A percentile compares a stretch with the other conserved stretches of the same genome.
Conservation (phyloP, 2,888 invertebrate genomes). For the Oligia fasciuncula region DNA sequence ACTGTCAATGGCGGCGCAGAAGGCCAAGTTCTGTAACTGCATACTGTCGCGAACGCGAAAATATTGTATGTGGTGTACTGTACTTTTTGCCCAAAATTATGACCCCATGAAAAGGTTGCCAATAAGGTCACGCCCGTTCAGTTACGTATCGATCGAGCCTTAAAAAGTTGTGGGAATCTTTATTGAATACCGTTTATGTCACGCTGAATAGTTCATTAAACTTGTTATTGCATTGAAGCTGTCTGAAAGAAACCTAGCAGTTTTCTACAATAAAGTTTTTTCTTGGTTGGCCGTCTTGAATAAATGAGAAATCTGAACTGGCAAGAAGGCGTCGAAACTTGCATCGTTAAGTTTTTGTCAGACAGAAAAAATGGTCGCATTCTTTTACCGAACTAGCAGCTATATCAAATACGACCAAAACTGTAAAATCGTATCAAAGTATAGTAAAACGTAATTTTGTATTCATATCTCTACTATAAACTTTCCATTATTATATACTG, state of each 20-base stretch:
- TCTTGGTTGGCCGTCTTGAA: slow-evolving; percentile 25
- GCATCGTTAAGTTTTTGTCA: slow-evolving; percentile 19
- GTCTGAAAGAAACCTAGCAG: slow-evolving; percentile 37
- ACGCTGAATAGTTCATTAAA: slow-evolving; percentile 49
- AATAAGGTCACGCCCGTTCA: slow-evolving; percentile 57
- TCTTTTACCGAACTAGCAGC: slow-evolving; percentile 32
- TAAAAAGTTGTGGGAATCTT: slow-evolving; percentile 30
- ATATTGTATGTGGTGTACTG: background rate
- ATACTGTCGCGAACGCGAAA: slow-evolving; percentile 32
- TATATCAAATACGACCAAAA: slow-evolving; percentile 28
- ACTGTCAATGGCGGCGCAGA: slow-evolving; percentile 13
- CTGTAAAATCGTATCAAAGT: slow-evolving; percentile 34
- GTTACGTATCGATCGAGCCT: slow-evolving; percentile 56
- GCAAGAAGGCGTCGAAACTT: slow-evolving; percentile 44
- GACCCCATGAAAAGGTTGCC: slow-evolving; percentile 50
- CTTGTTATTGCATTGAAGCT: slow-evolving; percentile 24
- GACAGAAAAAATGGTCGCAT: slow-evolving; percentile 45
- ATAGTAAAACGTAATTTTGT: slow-evolving; percentile 45
- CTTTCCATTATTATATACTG: slow-evolving; percentile 55
- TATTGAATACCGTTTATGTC: slow-evolving; percentile 37
- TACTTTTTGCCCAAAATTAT: slow-evolving; percentile 51
- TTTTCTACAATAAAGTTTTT: slow-evolving; percentile 44
- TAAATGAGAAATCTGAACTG: slow-evolving; percentile 47
- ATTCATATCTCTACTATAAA: slow-evolving; percentile 57
- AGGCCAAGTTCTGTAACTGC: slow-evolving; percentile 27